Percentiles rank a stretch among this genome's conserved stretches.
phyloP scores from a whole-genome alignment of 2,113 vertebrate species.

The Isurus oxyrinchus region DNA sequence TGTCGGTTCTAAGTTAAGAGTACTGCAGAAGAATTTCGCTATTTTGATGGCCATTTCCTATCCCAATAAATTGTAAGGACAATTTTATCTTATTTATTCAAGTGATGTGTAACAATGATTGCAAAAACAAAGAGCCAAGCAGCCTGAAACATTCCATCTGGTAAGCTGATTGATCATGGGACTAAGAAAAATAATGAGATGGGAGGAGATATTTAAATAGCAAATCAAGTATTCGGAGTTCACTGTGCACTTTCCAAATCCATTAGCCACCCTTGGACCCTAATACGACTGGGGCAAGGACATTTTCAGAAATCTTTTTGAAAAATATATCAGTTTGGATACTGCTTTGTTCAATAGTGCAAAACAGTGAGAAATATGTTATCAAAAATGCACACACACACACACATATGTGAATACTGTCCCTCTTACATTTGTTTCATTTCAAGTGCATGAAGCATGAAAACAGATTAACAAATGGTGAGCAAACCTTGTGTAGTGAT shows the following conservation, averaged over 20 bases:
- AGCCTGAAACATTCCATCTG: not conserved
- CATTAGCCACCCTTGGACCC: not conserved
- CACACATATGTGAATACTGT: not conserved
- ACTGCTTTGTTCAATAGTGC: not conserved
- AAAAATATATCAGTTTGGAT: not conserved
- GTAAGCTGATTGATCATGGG: not conserved
- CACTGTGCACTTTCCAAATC: not conserved
- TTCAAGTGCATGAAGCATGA: not conserved
- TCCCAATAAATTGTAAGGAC: not conserved
- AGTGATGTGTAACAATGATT: not conserved
- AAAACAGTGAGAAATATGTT: not conserved
- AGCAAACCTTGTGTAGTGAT: not conserved
- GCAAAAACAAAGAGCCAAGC: not conserved
- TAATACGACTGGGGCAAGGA: not conserved
- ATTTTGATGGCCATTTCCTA: not conserved
- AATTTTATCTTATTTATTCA: not conserved
- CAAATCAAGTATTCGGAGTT: not conserved
- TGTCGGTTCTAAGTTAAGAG: not conserved
- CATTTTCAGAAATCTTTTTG: not conserved
- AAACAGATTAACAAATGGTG: not conserved
- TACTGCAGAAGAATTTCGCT: not conserved
- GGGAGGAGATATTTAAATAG: not conserved
- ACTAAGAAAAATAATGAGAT: not conserved
- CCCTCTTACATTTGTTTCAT: not conserved
- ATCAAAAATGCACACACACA: not conserved